Evolutionary conservation across 2,888 invertebrate genomes (phyloP), one percentile per base, ranked within the genome.

Genomic region (Synanthedon andrenaeformis): DNA sequence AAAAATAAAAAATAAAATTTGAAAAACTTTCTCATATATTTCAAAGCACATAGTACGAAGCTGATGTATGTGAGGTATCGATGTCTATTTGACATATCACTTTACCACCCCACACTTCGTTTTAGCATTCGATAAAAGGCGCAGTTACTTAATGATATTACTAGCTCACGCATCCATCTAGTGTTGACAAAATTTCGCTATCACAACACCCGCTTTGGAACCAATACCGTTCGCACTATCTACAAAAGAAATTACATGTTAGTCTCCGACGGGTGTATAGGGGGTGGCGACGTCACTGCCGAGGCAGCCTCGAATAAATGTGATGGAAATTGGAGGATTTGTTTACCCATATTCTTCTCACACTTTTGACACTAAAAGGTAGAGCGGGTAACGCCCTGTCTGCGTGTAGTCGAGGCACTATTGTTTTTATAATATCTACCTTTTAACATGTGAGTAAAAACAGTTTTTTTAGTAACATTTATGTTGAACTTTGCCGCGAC

Each of bases 281-380:
- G 63, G 62, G 70, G 64, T 62, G 65, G 63, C 79, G 77, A 75
- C 74, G 78, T 80, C 79, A 79, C 72, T 49, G 63, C 62, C 63
- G 65, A 70, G 71, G 69, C 68, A 70, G 74, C 76, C 72, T 76
- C 74, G 83, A 86, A 85, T 84, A 88, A 87, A 88, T 84, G 86
- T 80, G 82, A 88, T 88, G 88, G 88, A 88, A 88, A 88, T 87
- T 82, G 85, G 82, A 85, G 87, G 88, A 88, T 88, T 88, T 88
- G 88, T 88, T 88, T 88, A 88, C 88, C 80, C 83, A 86, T 87
- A 85, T 88, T 84, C 82, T 75, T 83, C 84, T 86, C 78, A 81
- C 81, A 83, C 80, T 83, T 85, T 81, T 85, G 85, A 88, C 88
- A 85, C 83, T 88, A 88, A 88, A 88, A 88, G 87, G 87, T 79